A percentile compares a stretch with the other conserved stretches of the same genome.
These are phyloP conservation scores for Mercenaria mercenaria DNA, from an alignment of 1,140 invertebrate species.

Conservation along the genomic window DNA sequence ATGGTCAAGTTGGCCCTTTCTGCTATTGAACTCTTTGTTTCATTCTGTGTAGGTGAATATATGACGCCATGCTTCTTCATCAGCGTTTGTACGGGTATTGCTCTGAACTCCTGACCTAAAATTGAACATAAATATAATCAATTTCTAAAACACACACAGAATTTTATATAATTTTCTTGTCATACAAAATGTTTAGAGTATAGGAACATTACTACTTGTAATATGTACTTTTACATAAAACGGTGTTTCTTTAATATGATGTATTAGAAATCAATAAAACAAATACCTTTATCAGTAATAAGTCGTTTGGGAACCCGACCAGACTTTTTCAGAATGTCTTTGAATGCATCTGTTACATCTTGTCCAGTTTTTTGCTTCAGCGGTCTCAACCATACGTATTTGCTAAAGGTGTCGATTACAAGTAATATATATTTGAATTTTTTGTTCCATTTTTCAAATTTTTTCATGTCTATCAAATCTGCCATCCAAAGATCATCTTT, in stretches of 20 bases:
- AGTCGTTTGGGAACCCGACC: too few species aligned
- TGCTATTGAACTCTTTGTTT: constrained; percentile 38
- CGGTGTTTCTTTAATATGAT: too few species aligned
- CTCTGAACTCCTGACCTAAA: constrained; percentile 8
- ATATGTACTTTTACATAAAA: too few species aligned
- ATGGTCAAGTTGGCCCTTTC: constrained; percentile 19
- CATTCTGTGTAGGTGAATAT: not conserved
- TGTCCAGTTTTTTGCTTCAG: too few species aligned
- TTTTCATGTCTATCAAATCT: constrained; percentile 22
- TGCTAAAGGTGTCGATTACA: too few species aligned
- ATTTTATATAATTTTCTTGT: too few species aligned
- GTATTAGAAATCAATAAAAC: too few species aligned
- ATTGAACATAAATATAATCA: not conserved
- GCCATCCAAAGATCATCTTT: not conserved
- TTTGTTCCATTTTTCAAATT: not conserved
- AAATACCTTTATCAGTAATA: too few species aligned
- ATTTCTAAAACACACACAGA: not conserved
- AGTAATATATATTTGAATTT: constrained; percentile 2
- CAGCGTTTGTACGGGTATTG: not conserved
- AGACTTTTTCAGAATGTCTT: too few species aligned
- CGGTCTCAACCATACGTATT: not conserved
- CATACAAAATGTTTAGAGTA: too few species aligned
- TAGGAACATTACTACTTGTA: too few species aligned
- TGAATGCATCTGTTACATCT: too few species aligned
- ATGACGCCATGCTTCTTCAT: not conserved